Base-by-base conservation (phyloP, 2,888 invertebrate genomes). In the Melinaea menophilus region DNA sequence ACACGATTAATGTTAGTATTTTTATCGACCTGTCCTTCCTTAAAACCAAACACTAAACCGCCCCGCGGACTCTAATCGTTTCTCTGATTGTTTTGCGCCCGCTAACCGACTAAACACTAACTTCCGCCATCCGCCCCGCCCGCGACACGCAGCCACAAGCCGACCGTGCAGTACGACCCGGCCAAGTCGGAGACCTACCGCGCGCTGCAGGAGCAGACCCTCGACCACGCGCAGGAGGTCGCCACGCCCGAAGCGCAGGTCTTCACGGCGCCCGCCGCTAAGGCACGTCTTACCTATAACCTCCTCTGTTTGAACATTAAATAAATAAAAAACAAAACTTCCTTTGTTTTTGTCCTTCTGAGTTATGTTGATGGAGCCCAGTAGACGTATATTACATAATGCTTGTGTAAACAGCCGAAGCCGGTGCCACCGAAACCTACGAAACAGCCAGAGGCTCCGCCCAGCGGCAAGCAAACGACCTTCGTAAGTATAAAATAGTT, bases 121-220 rank as follows among this genome's bases (percentile, higher is more conserved):
- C 86, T 79, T 75, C 81, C 84, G 79, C 75, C 81, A 85, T 82
- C 75, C 75, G 75, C 72, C 72, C 68, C 73, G 56, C 55, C 54
- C 57, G 51, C 63, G 33, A 55, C 74, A 70, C 64, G 75, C 84
- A 92, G 92, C 78, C 86, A 90, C 85, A 94, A 93, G 92, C 94
- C 94, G 85, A 94, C 95, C 72, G 87, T 94, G 82, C 93, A 92
- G 82, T 97, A 95, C 92, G 96, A 97, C 92, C 97, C 97, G 74
- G 94, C 95, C 83, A 94, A 95, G 92, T 97, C 96, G 81, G 96
- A 96, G 86, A 96, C 97, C 65, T 96, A 93, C 93, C 95, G 94
- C 91, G 96, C 95, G 78, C 93, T 97, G 70, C 95, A 96, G 86
- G 97, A 97, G 86, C 93, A 94, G 72, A 93, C 93, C 73, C 85